These are phyloP conservation scores for Sinocyclocheilus anophthalmus DNA, from an alignment of 2,113 vertebrate species.

Conservation along the genomic window DNA sequence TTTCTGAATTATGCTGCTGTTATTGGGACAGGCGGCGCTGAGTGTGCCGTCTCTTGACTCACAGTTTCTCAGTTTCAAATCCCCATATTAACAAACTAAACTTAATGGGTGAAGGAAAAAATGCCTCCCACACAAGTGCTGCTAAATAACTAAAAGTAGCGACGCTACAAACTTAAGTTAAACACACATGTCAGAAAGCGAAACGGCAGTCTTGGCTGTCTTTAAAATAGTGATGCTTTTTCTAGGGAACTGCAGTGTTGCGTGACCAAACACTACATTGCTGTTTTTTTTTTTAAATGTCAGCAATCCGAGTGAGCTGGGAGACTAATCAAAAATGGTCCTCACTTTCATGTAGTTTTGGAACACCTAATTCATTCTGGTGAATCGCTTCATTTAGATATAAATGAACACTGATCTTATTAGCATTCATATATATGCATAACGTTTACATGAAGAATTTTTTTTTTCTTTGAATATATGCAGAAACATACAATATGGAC, in stretches of 20 bases:
- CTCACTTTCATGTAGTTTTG: neutral
- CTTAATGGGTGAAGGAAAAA: slow-evolving; percentile 5
- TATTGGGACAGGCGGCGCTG: slow-evolving; percentile 34
- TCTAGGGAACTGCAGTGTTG: slow-evolving; percentile 9
- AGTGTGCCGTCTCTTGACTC: neutral
- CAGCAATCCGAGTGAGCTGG: neutral
- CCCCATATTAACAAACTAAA: slow-evolving; percentile 39
- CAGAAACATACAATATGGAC: neutral
- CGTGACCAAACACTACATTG: neutral
- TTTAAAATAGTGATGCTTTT: neutral
- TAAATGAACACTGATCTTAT: neutral
- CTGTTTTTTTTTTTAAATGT: neutral
- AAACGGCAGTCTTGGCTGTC: neutral
- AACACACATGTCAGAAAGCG: neutral
- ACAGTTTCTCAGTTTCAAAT: slow-evolving; percentile 9
- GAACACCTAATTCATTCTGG: neutral
- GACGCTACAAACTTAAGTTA: neutral
- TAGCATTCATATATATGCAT: neutral
- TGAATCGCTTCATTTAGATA: neutral
- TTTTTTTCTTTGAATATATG: neutral
- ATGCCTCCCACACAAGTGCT: neutral
- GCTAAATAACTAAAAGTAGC: neutral
- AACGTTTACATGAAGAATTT: neutral
- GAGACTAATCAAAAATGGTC: slow-evolving; percentile 1
- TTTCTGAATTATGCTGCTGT: slow-evolving; percentile 18